Base-by-base conservation (phyloP, 1,140 invertebrate species). In the Drosophila nikananu region DNA sequence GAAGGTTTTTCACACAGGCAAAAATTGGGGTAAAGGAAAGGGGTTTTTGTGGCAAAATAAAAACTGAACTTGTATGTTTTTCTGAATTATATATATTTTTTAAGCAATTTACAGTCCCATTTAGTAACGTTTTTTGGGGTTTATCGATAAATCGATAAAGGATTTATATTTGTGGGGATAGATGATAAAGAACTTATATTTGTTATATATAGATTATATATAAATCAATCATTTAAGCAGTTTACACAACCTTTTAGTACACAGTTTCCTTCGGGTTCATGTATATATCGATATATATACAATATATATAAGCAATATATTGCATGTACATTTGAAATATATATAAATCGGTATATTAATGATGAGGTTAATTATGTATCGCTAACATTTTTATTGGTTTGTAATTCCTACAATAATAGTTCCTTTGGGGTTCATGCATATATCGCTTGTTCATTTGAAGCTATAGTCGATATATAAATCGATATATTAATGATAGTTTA, bases 1-100 rank as follows among this genome's bases (percentile, higher is more conserved):
- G 30, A 55, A n/a, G 64, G 37, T 23, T 48, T 30, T 23, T 25
- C 27, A 72, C 60, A 68, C 66, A 44, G 42, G 0, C 1, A 39
- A 21, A 54, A 61, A 61, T 8, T 9, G 4, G 13, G 3, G 21
- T 12, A 12, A 30, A 6, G 15, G 1, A 7, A n/a, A 19, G 10
- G 3, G 15, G 15, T 17, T 25, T 25, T 5, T 4, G 15, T 0
- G 48, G 48, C 15, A 10, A 27, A 49, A 27, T 23, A 21, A 0
- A 5, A 44, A 19, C 15, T 5, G 7, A 1, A 17, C 0, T 39
- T 41, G 0, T 12, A 2, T 19, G 2, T 21, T 12, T 44, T 3
- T 12, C 30, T 10, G 3, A 19, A 5, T 12, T 3, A 42, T 10
- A 42, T 42, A 5, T 10, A 9, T 19, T 19, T 42, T 19, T 6